Evolutionary conservation across 1,140 invertebrate species (phyloP).

Genomic region (Drosophila pachea): DNA sequence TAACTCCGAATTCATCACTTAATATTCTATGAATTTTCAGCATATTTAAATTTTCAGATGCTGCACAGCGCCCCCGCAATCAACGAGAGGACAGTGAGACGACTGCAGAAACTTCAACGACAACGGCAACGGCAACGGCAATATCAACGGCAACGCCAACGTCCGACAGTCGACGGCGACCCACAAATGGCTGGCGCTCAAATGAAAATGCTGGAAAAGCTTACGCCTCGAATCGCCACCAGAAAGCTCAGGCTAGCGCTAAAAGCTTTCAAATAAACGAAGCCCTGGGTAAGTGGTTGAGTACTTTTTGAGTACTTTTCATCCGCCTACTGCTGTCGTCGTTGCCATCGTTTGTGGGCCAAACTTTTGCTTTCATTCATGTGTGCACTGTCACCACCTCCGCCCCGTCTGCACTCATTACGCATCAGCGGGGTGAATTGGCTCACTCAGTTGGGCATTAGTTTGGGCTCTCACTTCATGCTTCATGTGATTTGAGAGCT

Average conservation of each 20-base stretch:
- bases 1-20: conserved; percentile 29
- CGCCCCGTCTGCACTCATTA: conserved; percentile 21
- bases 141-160: conserved; percentile 4
- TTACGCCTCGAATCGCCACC: conserved; percentile 21
- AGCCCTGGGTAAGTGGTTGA: conserved; percentile 16
- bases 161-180: conserved; percentile 43
- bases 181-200: conserved; percentile 53
- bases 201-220: conserved; percentile 67
- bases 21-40: conserved; percentile 50
- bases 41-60: conserved; percentile 44
- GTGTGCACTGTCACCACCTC: background rate
- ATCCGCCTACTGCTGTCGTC: conserved; percentile 2
- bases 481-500: conserved; percentile 39
- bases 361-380: conserved; percentile 59
- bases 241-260: conserved; percentile 33
- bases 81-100: background rate
- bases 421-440: conserved; percentile 62
- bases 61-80: conserved; percentile 22
- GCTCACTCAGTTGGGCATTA: conserved; percentile 52
- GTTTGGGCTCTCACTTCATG: conserved; percentile 32
- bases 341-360: conserved; percentile 13
- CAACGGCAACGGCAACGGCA: background rate
- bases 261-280: conserved; percentile 36
- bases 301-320: conserved; percentile 19
- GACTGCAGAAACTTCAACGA: background rate